phyloP scores from a whole-genome alignment of 2,888 invertebrate genomes.

The Chorisops tibialis region DNA sequence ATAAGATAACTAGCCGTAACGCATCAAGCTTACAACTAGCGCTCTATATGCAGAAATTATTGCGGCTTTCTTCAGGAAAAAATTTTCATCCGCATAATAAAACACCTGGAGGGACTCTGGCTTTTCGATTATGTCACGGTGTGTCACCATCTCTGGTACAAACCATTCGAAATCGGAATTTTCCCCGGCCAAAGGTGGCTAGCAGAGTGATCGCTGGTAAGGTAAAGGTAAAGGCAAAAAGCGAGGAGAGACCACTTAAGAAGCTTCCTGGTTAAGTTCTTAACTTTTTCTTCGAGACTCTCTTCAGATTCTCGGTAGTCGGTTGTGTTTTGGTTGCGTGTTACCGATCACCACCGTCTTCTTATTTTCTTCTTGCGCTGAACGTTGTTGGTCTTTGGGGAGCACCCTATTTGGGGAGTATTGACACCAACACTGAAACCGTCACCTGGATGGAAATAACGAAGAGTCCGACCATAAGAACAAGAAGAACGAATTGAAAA shows the following conservation, averaged over 20 bases:
- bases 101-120: background rate
- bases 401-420: slow-evolving; percentile 9
- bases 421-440: slow-evolving; percentile 11
- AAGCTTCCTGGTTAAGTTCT: slow-evolving; percentile 15
- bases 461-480: slow-evolving; percentile 23
- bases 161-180: no score
- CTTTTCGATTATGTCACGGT: background rate
- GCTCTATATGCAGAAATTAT: no score
- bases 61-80: no score
- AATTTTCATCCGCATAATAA: no score
- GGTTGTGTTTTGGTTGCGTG: no score
- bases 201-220: no score
- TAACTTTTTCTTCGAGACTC: background rate
- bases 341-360: no score
- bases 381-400: no score
- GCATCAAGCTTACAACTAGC: no score
- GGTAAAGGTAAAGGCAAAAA: no score
- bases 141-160: background rate
- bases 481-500: slow-evolving; percentile 30
- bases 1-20: background rate
- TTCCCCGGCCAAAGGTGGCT: no score
- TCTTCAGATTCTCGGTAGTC: background rate
- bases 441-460: slow-evolving; percentile 8
- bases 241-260: background rate
- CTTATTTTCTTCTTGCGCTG: no score